phyloP scores from a whole-genome alignment of 2,797 vertebrate species.

The Nannoperca australis region DNA sequence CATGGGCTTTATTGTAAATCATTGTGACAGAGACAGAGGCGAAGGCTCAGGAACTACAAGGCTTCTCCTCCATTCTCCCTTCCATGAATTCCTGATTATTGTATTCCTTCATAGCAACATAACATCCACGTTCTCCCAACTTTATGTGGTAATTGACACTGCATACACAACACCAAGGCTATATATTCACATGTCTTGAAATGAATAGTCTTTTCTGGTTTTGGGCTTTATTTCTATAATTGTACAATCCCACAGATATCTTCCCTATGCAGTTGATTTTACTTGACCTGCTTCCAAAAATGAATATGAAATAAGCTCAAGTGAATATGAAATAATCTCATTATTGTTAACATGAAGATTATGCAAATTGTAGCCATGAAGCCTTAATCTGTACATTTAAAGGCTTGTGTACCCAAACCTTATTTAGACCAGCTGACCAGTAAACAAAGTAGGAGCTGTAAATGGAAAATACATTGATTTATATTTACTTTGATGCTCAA shows the following conservation, averaged over 20 bases:
- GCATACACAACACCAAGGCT: background rate
- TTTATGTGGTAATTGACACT: constrained; percentile 22
- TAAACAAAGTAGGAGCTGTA: constrained; percentile 16
- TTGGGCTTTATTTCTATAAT: constrained; percentile 17
- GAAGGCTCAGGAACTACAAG: constrained; percentile 61
- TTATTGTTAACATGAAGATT: constrained; percentile 65
- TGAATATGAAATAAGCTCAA: constrained; percentile 47
- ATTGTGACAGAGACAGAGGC: constrained; percentile 66
- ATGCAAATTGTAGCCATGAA: constrained; percentile 60
- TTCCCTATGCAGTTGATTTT: constrained; percentile 36
- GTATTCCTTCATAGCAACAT: constrained; percentile 24
- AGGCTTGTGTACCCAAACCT: constrained; percentile 51
- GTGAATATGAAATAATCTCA: constrained; percentile 47
- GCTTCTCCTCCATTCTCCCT: constrained; percentile 54
- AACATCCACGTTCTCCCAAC: constrained; percentile 7
- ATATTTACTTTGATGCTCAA: background rate
- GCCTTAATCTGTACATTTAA: constrained; percentile 44
- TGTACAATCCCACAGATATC: constrained; percentile 37
- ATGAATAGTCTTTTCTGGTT: constrained; percentile 15
- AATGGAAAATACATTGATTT: constrained; percentile 11
- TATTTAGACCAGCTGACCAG: constrained; percentile 35
- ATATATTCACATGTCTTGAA: constrained; percentile 19
- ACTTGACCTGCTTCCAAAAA: constrained; percentile 66
- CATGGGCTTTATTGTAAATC: constrained; percentile 69
- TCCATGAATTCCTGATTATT: constrained; percentile 62